Percentiles rank a stretch among this genome's conserved stretches.
These are phyloP conservation scores for Autographa gamma DNA, from an alignment of 2,888 invertebrate genomes.

Conservation along the genomic window DNA sequence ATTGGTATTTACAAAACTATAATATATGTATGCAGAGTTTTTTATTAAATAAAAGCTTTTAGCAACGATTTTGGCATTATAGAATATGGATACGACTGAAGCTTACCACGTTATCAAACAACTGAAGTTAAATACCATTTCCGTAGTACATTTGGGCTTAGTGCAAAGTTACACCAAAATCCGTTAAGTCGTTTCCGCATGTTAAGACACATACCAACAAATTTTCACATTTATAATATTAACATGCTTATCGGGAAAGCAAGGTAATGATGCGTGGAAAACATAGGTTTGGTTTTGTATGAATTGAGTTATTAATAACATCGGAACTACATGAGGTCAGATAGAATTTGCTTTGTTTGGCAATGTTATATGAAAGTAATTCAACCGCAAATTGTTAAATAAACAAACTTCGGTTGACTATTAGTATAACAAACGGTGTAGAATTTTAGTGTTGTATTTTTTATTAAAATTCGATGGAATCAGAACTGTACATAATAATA, in stretches of 20 bases:
- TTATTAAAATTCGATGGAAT: too few species aligned
- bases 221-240: neutral
- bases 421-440: too few species aligned
- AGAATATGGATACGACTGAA: neutral
- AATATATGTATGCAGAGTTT: too few species aligned
- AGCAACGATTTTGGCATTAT: neutral
- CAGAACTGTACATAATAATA: neutral
- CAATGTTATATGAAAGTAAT: neutral
- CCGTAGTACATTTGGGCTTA: too few species aligned
- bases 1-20: slow-evolving; percentile 17
- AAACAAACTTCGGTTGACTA: too few species aligned
- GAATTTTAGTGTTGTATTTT: too few species aligned
- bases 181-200: neutral
- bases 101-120: too few species aligned
- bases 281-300: neutral
- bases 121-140: too few species aligned
- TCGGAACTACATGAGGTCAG: neutral
- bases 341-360: neutral
- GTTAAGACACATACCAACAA: neutral
- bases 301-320: slow-evolving; percentile 1
- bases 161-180: neutral
- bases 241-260: neutral
- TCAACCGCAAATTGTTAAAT: too few species aligned
- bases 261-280: slow-evolving; percentile 1
- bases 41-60: too few species aligned